Percentiles rank a stretch among this genome's conserved stretches.
Evolutionary conservation across 2,113 vertebrate genomes (phyloP).

Genomic region (Rynchops niger): DNA sequence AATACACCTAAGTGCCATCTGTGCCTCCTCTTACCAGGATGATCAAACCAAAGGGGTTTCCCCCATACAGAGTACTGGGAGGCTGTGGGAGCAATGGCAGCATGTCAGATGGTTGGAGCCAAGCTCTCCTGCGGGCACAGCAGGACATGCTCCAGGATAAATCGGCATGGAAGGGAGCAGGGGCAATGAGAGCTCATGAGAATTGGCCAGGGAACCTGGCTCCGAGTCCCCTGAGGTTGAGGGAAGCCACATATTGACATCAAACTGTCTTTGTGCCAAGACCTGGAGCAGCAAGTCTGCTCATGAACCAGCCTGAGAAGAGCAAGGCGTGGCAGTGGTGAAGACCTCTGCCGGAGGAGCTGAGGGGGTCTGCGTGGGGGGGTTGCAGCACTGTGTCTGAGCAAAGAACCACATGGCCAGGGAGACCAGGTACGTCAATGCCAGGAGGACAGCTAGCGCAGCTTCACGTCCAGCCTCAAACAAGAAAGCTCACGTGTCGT

Average conservation of each 20-base stretch:
- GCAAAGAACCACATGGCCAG: not conserved
- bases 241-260: not conserved
- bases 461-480: not conserved
- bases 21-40: not conserved
- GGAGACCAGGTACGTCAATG: fast-evolving
- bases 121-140: not conserved
- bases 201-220: not conserved
- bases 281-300: not conserved
- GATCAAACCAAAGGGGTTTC: not conserved
- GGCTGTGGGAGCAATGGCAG: not conserved
- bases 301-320: not conserved
- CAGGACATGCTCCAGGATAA: not conserved
- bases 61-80: not conserved
- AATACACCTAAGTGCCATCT: no score
- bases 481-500: fast-evolving
- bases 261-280: not conserved
- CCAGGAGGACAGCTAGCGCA: not conserved
- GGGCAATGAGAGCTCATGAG: not conserved
- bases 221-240: not conserved
- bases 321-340: not conserved
- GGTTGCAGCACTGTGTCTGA: not conserved
- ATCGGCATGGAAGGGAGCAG: not conserved
- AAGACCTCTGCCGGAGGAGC: not conserved
- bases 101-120: not conserved
- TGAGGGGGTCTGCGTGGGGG: fast-evolving